Evolutionary conservation across 2,888 invertebrate species (phyloP).

Genomic region (Netelia inedita): DNA sequence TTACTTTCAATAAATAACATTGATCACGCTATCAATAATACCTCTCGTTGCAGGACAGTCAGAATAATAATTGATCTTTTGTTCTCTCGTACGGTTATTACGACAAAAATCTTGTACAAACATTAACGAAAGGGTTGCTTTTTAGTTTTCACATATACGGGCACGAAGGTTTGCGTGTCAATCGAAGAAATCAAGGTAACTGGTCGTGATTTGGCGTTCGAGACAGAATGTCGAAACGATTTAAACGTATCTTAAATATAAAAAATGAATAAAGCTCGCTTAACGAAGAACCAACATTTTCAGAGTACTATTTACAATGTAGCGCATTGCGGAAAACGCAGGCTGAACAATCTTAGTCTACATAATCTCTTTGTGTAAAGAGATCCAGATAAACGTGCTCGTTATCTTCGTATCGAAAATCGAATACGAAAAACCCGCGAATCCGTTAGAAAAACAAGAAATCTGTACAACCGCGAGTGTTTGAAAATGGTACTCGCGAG

Average conservation of each 20-base stretch:
- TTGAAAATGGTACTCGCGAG: neutral
- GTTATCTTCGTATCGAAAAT: slow-evolving; percentile 25
- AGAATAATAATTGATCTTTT: neutral
- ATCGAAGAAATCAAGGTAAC: neutral
- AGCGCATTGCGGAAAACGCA: neutral
- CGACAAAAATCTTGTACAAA: neutral
- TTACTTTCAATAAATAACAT: slow-evolving; percentile 24
- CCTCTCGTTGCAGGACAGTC: slow-evolving; percentile 16
- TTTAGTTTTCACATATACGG: neutral
- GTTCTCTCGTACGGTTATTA: neutral
- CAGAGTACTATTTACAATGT: neutral
- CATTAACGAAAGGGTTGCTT: slow-evolving; percentile 3
- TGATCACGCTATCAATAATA: slow-evolving; percentile 21
- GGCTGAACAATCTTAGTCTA: slow-evolving; percentile 29
- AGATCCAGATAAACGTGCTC: neutral
- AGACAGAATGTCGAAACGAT: neutral
- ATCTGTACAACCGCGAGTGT: slow-evolving; percentile 21
- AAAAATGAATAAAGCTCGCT: neutral
- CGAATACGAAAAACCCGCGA: neutral
- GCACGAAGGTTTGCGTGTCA: neutral
- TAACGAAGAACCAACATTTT: neutral
- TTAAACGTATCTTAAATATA: neutral
- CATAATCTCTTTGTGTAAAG: slow-evolving; percentile 5
- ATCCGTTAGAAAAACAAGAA: slow-evolving; percentile 1
- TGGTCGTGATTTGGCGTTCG: neutral